Evolutionary conservation across 1,140 invertebrate genomes (phyloP), one percentile per base, ranked within the genome.

Genomic region (Trachymyrmex cornetzi): DNA sequence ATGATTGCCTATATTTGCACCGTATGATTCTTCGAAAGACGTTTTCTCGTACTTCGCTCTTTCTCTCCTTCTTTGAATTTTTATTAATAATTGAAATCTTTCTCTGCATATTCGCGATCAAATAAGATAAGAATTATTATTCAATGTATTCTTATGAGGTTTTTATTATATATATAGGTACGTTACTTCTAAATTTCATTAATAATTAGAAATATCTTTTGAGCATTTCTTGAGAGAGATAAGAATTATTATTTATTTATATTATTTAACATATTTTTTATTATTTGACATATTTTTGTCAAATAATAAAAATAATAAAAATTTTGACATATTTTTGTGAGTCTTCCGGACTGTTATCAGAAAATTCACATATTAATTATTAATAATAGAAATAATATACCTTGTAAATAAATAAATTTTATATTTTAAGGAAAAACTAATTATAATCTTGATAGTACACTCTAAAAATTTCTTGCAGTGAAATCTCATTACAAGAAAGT

Each of bases 1-100:
- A 24, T 9, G 14, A 57, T 48, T 53, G 19, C 1, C 19, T 72
- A 72, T 72, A 48, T 74, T 48, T 82, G 67, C 67, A 61, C 7
- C 53, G 24, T 48, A 82, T 61, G 12, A 30, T 74, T 82, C 53
- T 3, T 19, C 38, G 38, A 82, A 72, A 59, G 12, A 74, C 30
- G 30, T 12, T 19, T 38, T 59, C 22, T 66, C 11, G 4, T 27
- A 14, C 38, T 11, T 55, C 14, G 6, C 12, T 16, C 12, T 69
- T 69, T 50, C 19, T 24, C 2, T 16, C 38, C 7, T 44, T 9
- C 38, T 44, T 12, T 9, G n/a, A 24, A 5, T n/a, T 6, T 44
- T 77, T 44, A 50, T 69, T 50, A 50, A 55, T 22, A 11, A 22
- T 27, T 24, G n/a, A 2, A 50, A 57, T 2, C 38, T 44, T 44